Base-by-base conservation (phyloP, 30 jellyfish, hydroid and myxozoan genomes). In the Hydra vulgaris region DNA sequence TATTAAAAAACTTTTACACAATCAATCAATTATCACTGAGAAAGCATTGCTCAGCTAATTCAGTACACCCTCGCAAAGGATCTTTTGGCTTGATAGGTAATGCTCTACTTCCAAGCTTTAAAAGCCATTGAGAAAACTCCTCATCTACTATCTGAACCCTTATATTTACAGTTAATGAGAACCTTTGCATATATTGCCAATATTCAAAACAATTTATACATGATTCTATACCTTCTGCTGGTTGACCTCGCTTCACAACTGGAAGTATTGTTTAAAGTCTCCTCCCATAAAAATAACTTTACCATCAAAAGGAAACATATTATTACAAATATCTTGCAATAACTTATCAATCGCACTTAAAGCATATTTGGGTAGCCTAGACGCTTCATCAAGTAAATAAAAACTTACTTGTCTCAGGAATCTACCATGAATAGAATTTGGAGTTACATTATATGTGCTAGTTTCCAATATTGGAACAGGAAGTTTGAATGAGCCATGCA, bases 251-350 rank as follows among this genome's bases (percentile, higher is more conserved):
- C n/a, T n/a, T 40, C 23, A 86, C 95, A 17, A 83, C 95, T n/a
- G 95, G 95, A 18, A 86, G 73, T 16, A 77, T 53, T 86, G 95
- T 8, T 95, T 78, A 27, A 86, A 86, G 66, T 86, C 95, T 18
- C 95, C 92, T n/a, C 94, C 93, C 25, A 21, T 71, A 17, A 86
- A 83, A 53, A 73, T 23, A 18, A 66, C 56, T 25, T 25, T 67
- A 20, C 90, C 89, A 25, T 84, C 90, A 76, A 82, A 25, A 17
- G 25, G 82, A 16, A 16, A 18, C 17, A 74, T 26, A 27, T 16
- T 76, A 55, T 55, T 27, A 26, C 78, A 74, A 74, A 74, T 74
- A 61, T 83, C 90, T 27, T 76, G n/a, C 15, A 83, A 55, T 18
- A 81, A 21, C 18, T 16, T 21, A 27, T 81, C 81, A n/a, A 81